A percentile compares a stretch with the other conserved stretches of the same genome.
Conservation (phyloP, 2,113 vertebrate genomes). For the Chaetops frenatus region DNA sequence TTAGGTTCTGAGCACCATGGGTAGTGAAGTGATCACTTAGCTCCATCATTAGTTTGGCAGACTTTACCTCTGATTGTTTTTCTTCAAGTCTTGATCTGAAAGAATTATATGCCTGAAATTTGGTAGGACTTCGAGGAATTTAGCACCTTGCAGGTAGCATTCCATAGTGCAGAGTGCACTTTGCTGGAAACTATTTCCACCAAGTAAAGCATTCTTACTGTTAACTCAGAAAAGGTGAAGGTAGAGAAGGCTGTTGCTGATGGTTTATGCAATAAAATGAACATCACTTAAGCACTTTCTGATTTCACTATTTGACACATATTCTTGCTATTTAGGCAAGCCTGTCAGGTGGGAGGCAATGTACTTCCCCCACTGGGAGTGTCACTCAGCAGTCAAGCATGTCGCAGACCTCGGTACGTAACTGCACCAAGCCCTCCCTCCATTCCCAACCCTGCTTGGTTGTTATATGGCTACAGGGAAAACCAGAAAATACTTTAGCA, state of each 20-base stretch:
- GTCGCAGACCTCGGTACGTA: constrained; percentile 85
- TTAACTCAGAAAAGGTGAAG: neutral
- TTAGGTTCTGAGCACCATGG: neutral
- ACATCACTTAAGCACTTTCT: constrained; percentile 38
- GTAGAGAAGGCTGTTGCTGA: constrained; percentile 18
- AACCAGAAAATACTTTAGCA: neutral
- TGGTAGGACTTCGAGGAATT: neutral
- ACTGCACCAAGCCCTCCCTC: constrained; percentile 27
- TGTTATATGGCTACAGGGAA: neutral
- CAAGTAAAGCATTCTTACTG: neutral
- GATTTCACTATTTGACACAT: constrained; percentile 48
- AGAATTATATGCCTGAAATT: neutral
- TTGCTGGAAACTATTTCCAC: neutral
- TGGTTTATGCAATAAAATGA: constrained; percentile 39
- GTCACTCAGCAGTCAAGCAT: constrained; percentile 81
- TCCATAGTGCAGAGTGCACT: neutral
- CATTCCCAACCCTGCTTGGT: neutral
- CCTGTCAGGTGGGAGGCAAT: constrained; percentile 82
- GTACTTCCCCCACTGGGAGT: constrained; percentile 79
- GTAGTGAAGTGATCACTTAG: neutral
- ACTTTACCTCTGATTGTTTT: neutral
- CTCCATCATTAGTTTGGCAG: neutral
- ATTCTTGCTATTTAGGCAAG: constrained; percentile 80
- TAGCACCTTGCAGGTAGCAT: neutral
- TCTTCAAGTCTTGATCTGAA: neutral